Evolutionary conservation across 2,888 invertebrate species (phyloP).

Genomic region (Uloborus plumipes): DNA sequence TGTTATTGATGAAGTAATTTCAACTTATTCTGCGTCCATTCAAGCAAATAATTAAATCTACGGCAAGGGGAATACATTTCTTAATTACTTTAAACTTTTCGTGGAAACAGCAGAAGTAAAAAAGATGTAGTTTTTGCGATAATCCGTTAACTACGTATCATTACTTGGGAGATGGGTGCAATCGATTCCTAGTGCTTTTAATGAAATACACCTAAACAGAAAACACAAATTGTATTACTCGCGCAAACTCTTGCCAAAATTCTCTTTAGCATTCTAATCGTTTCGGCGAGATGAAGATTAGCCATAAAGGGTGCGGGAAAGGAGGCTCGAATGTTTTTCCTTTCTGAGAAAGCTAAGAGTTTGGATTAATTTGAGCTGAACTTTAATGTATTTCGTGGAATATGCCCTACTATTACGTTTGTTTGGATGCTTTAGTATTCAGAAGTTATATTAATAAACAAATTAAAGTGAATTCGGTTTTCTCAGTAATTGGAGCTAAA

Average conservation of each 20-base stretch:
- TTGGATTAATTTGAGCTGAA: too few species aligned
- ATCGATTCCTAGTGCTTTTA: constrained; percentile 44
- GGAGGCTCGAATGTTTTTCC: too few species aligned
- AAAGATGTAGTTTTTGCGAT: constrained; percentile 54
- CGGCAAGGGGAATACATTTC: constrained; percentile 54
- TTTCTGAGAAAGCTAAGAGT: too few species aligned
- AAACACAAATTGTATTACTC: constrained; percentile 47
- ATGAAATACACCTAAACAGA: constrained; percentile 54
- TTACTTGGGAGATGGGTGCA: constrained; percentile 33
- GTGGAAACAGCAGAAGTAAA: constrained; percentile 30
- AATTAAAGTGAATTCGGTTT: too few species aligned
- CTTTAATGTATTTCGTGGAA: too few species aligned
- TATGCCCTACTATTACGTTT: too few species aligned
- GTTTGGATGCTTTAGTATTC: too few species aligned
- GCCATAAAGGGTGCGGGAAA: background rate
- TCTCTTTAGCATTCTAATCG: constrained; percentile 38
- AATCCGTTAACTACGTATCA: constrained; percentile 60
- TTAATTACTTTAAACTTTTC: constrained; percentile 61
- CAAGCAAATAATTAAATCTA: constrained; percentile 61
- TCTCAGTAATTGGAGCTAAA: too few species aligned
- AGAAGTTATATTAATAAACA: too few species aligned
- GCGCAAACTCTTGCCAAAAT: constrained; percentile 16
- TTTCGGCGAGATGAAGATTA: constrained; percentile 1
- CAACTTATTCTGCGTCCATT: constrained; percentile 56
- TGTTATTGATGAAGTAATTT: constrained; percentile 62